Evolutionary conservation across 2,888 invertebrate species (phyloP), one percentile per base, ranked within the genome.

Genomic region (Troides aeacus): DNA sequence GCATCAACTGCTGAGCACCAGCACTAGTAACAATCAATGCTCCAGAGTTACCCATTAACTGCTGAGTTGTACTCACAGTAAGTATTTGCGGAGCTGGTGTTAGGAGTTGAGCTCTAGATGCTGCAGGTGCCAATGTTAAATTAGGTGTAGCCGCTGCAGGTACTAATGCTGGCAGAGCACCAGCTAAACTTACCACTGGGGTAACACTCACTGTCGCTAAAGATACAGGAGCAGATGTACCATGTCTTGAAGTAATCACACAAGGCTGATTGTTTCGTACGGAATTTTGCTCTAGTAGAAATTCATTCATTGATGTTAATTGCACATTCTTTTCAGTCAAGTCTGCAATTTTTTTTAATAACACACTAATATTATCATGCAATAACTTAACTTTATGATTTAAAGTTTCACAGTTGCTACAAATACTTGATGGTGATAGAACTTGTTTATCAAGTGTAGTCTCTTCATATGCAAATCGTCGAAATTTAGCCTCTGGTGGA

Each of bases 11-110:
- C 72, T 92, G 92, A 2, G 89, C 92, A 70, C 92, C 92, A 72
- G 92, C 92, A 85, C 92, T 92, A 50, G 92, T 92, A 5, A 92
- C 92, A 75, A 92, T 92, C 36, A 92, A 81, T 18, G 92, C 85
- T 61, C 92, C 92, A 66, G 92, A 92, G 75, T 92, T 92, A 1
- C 92, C 91, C 70, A 92, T 83, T 24, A 92, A 81, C 73, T 92
- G 92, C 75, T 92, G 92, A 71, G 92, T 92, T 65, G 92, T 92
- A 74, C 92, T 92, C 10, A 92, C 92, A 70, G 92, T 90, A 2
- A 92, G 82, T 72, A 92, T 83, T 79, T 92, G 92, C 50, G 91
- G 90, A 36, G 92, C 92, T 66, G 92, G 92, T 62, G 92, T 92
- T 57, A 92, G 77, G 7, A 92, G 77, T 73, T 92, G 92, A 10